Conservation (phyloP, 23 tunicate genomes). For the Oikopleura vanhoeffeni region DNA sequence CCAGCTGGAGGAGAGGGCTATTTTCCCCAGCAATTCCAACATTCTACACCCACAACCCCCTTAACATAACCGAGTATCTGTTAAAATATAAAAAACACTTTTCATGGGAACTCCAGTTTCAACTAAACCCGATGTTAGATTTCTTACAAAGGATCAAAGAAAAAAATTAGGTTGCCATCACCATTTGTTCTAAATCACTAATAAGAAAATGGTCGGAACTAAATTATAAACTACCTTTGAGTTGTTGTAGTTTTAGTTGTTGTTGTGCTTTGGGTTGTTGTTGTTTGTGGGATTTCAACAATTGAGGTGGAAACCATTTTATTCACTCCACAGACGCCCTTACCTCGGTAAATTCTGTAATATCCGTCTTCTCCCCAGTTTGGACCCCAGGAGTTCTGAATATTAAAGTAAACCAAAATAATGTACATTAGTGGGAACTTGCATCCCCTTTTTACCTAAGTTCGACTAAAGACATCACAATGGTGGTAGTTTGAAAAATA, state of each 20-base stretch:
- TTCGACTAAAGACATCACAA: neutral
- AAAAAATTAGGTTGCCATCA: too few species aligned
- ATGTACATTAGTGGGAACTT: constrained; percentile 47
- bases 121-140: too few species aligned
- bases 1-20: too few species aligned
- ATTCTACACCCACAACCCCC: too few species aligned
- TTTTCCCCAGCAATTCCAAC: too few species aligned
- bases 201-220: too few species aligned
- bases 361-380: constrained; percentile 99
- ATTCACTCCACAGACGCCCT: constrained; percentile 88
- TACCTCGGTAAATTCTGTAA: constrained; percentile 81
- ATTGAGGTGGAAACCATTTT: constrained; percentile 54
- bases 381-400: constrained; percentile 94
- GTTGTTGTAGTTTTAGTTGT: neutral
- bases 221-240: too few species aligned
- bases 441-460: neutral
- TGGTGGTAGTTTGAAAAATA: neutral
- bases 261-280: neutral
- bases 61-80: too few species aligned
- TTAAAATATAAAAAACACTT: too few species aligned
- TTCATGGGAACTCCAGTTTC: too few species aligned
- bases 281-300: constrained; percentile 19
- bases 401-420: constrained; percentile 81
- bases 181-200: too few species aligned
- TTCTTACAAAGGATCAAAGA: too few species aligned